Conservation (phyloP, 2,888 invertebrate species). For the Melinaea marsaeus region DNA sequence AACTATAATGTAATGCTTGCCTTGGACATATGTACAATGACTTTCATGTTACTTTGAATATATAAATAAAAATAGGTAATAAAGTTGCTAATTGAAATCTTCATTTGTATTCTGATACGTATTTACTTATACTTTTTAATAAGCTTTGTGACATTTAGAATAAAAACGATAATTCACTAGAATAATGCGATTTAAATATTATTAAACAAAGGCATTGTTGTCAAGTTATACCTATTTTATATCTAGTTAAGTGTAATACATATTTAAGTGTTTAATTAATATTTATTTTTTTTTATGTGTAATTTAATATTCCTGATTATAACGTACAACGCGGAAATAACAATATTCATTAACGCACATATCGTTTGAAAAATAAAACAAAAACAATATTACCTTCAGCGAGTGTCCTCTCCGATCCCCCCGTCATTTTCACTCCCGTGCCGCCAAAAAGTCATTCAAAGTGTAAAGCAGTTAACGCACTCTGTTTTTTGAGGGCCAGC, state of each 20-base stretch:
- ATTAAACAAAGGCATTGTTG: constrained; percentile 13
- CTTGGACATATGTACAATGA: no score
- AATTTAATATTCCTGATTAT: background rate
- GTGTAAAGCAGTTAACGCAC: constrained; percentile 49
- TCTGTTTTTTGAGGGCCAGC: constrained; percentile 61
- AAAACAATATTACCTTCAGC: constrained; percentile 64
- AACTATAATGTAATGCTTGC: no score
- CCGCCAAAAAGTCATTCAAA: constrained; percentile 49
- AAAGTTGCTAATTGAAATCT: no score
- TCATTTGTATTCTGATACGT: no score
- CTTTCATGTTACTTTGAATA: no score
- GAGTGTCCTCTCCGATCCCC: constrained; percentile 63
- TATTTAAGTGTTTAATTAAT: background rate
- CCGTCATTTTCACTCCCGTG: constrained; percentile 60
- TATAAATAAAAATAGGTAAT: no score
- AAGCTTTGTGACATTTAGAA: no score
- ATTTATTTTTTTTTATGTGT: background rate
- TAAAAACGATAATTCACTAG: no score
- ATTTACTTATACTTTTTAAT: no score
- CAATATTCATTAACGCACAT: constrained; percentile 17
- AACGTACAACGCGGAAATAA: constrained; percentile 18
- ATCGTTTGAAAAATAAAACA: constrained; percentile 51
- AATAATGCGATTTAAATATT: no score
- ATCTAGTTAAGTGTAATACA: no score
- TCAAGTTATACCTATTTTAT: no score